These are phyloP conservation scores for Diogma glabrata DNA, from an alignment of 2,888 invertebrate genomes.

Conservation along the genomic window DNA sequence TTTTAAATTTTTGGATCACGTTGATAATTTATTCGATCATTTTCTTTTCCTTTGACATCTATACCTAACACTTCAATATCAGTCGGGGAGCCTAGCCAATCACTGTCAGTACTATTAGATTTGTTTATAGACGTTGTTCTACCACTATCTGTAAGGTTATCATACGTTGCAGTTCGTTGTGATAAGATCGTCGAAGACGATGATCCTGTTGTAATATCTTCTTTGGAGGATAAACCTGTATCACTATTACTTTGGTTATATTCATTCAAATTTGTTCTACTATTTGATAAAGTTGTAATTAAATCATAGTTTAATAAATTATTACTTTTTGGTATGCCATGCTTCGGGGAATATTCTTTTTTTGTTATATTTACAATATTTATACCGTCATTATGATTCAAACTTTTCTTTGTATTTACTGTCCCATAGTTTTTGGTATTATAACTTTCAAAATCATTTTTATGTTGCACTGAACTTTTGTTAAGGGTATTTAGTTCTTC, in stretches of 20 bases:
- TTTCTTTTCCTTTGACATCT: conserved; percentile 24
- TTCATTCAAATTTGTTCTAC: background rate
- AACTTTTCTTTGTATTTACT: conserved; percentile 3
- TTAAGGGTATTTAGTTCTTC: conserved; percentile 9
- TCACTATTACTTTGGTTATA: background rate
- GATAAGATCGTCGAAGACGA: conserved; percentile 19
- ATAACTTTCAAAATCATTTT: conserved; percentile 12
- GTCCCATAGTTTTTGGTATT: conserved; percentile 12
- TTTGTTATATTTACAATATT: conserved; percentile 21
- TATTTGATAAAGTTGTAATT: background rate
- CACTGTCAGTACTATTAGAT: conserved; percentile 24
- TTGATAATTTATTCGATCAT: conserved; percentile 21
- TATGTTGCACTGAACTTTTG: conserved; percentile 17
- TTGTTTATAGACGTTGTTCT: conserved; percentile 21
- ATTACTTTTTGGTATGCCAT: conserved; percentile 19
- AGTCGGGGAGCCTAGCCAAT: conserved; percentile 25
- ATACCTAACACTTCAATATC: conserved; percentile 23
- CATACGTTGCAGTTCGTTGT: background rate
- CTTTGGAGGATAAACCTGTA: background rate
- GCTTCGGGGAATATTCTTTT: conserved; percentile 23
- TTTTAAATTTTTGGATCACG: conserved; percentile 6
- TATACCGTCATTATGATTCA: conserved; percentile 17
- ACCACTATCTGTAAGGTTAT: conserved; percentile 2
- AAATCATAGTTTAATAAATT: conserved; percentile 19
- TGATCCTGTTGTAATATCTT: conserved; percentile 3